Conservation (phyloP, 2,797 vertebrate species). For the Myotis vivesi region DNA sequence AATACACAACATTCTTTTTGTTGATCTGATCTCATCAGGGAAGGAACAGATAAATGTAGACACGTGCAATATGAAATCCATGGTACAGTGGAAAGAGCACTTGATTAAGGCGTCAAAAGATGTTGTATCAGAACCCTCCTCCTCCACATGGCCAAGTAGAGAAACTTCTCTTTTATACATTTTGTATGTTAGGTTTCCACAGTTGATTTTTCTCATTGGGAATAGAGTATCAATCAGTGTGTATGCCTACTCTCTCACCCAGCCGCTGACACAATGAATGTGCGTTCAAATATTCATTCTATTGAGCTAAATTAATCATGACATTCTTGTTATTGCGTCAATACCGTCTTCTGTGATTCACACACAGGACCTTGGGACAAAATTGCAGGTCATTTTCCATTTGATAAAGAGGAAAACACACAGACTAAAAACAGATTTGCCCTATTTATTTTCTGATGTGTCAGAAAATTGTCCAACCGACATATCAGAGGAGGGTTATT, state of each 20-base stretch:
- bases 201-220: background rate
- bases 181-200: background rate
- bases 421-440: slow-evolving; percentile 52
- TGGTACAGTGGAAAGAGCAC: background rate
- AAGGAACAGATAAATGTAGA: background rate
- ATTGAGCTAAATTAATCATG: background rate
- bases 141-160: background rate
- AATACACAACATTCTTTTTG: background rate
- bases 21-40: background rate
- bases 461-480: slow-evolving; percentile 43
- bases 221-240: background rate
- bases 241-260: background rate
- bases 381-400: background rate
- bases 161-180: background rate
- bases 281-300: background rate
- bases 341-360: background rate
- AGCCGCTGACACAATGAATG: background rate
- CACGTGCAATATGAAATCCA: background rate
- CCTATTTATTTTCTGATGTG: slow-evolving; percentile 62
- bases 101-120: background rate
- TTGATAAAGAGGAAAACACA: slow-evolving; percentile 35
- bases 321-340: background rate
- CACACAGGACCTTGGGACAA: background rate
- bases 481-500: background rate
- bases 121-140: background rate